Conservation (phyloP, 2,113 vertebrate genomes). For the Falco punctatus region DNA sequence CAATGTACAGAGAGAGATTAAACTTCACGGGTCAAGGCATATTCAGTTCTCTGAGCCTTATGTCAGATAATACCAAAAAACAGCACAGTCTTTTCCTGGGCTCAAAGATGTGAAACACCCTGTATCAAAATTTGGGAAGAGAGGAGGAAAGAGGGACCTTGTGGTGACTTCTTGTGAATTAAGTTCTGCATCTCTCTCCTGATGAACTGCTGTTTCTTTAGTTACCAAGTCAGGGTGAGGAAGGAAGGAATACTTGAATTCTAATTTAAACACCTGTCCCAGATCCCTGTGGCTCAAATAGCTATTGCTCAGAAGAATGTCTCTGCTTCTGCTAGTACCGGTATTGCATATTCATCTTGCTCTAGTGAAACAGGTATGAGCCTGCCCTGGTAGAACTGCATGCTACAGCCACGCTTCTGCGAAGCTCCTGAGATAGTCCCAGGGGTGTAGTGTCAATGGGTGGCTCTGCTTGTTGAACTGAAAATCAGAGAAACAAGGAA, state of each 20-base stretch:
- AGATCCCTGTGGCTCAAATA: background rate
- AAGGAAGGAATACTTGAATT: background rate
- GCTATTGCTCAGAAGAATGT: background rate
- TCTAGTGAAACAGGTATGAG: background rate
- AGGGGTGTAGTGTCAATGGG: background rate
- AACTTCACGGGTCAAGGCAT: background rate
- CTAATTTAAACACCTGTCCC: background rate
- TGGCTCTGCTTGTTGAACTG: background rate
- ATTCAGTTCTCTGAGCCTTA: background rate
- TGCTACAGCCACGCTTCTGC: background rate
- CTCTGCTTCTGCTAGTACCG: background rate
- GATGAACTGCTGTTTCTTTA: background rate
- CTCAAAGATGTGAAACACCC: background rate
- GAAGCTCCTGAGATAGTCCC: background rate
- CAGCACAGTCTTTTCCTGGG: background rate
- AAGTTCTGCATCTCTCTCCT: background rate
- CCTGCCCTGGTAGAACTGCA: background rate
- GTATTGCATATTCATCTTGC: background rate
- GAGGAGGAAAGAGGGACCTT: background rate
- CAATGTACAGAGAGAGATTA: background rate
- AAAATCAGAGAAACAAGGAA: background rate
- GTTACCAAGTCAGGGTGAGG: background rate
- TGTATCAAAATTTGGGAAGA: background rate
- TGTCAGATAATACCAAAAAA: background rate
- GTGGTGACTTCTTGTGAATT: background rate